These are phyloP conservation scores for Caerostris extrusa DNA, from an alignment of 1,140 invertebrate species.

Conservation along the genomic window DNA sequence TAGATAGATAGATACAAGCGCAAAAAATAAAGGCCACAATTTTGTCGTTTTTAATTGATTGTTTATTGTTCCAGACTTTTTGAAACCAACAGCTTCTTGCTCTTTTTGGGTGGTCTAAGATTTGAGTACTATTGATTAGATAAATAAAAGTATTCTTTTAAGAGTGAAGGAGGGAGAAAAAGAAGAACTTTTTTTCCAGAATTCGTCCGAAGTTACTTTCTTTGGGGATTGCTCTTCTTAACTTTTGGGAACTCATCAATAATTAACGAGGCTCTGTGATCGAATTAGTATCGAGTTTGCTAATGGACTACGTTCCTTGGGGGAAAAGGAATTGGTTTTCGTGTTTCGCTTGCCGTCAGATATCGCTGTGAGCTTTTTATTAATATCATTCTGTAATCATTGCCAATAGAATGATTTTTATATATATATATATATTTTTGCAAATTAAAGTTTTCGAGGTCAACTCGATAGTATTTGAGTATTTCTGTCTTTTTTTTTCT, in stretches of 20 bases:
- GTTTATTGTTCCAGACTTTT: background rate
- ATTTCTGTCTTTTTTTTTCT: too few species aligned
- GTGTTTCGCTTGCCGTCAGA: background rate
- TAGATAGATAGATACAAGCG: too few species aligned
- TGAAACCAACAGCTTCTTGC: background rate
- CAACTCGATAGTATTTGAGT: too few species aligned
- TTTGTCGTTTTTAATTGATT: background rate
- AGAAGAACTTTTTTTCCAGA: background rate
- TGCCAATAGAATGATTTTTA: too few species aligned
- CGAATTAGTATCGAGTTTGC: conserved; percentile 1
- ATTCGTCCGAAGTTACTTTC: background rate
- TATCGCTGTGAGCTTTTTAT: background rate
- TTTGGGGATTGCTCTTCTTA: background rate
- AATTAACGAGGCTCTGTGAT: background rate
- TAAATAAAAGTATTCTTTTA: background rate
- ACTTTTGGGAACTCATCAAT: background rate
- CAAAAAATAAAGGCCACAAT: background rate
- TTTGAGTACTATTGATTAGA: background rate
- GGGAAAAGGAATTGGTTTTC: background rate
- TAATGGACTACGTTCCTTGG: background rate
- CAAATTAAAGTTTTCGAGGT: too few species aligned
- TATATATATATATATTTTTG: too few species aligned
- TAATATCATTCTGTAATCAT: background rate
- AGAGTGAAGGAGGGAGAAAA: background rate
- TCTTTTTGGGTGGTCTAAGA: background rate